Evolutionary conservation across 2,888 invertebrate genomes (phyloP), one percentile per base, ranked within the genome.

Genomic region (Plusia festucae): DNA sequence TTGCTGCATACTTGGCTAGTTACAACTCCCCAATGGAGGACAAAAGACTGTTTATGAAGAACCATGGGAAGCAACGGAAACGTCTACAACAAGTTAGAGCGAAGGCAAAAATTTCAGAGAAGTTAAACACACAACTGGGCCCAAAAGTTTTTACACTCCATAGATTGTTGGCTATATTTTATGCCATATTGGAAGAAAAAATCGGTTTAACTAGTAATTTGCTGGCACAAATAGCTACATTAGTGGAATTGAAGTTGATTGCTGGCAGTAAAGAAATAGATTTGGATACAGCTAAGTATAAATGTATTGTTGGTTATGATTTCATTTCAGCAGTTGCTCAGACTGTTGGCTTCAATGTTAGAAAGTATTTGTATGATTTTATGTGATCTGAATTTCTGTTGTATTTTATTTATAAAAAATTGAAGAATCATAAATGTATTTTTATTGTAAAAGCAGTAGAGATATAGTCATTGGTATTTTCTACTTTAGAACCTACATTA

Each of bases 1-100:
- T 99, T 27, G 98, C 99, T 8, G 97, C 98, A 0, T 99, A 98
- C 88, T 93, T 99, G 68, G 99, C 99, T 0, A 99, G 99, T 34
- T 98, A 99, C 88, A 99, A 99, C 90, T 98, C 99, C 1, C 96
- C 97, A 0, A 98, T 97, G 80, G 97, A 98, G 78, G 99, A 99
- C 87, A 98, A 97, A 85, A 94, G 97, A 54, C 93, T 99, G 53
- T 99, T 98, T 88, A 96, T 98, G 90, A 98, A 98, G 91, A 91
- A 96, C 79, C 97, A 97, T 78, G 97, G 96, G 0, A 97, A 97
- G 83, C 97, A 96, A 80, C 96, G 95, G n/a, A 97, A 97, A 80
- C 95, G 96, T 51, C 82, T 96, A 73, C 96, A 96, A 76, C 95
- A 95, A 73, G 95, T 97, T 0, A 95, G 95, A 80, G 95, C 96